Conservation (phyloP, 2,113 vertebrate genomes). For the Tachuris rubrigastra region DNA sequence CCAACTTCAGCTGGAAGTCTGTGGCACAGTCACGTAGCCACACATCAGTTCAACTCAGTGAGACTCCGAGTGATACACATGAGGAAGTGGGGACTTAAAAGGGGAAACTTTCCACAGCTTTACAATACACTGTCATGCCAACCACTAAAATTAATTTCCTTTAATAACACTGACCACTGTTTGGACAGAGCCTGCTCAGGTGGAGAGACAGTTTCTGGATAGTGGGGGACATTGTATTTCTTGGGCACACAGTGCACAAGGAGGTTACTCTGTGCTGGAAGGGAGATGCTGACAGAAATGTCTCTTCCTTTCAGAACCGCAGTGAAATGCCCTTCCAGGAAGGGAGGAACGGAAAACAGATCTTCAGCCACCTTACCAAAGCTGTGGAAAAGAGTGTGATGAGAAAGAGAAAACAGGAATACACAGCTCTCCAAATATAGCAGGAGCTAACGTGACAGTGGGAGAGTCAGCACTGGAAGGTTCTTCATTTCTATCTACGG, state of each 20-base stretch:
- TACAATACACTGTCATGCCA: background rate
- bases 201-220: background rate
- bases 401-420: slow-evolving; percentile 19
- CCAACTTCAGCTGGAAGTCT: background rate
- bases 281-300: slow-evolving; percentile 28
- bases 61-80: background rate
- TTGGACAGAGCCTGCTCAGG: background rate
- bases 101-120: background rate
- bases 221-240: background rate
- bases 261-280: background rate
- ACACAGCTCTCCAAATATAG: background rate
- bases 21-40: background rate
- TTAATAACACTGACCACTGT: background rate
- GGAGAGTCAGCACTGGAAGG: background rate
- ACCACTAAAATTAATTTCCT: background rate
- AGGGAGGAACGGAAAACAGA: slow-evolving; percentile 30
- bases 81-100: background rate
- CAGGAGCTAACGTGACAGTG: background rate
- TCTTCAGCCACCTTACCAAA: slow-evolving; percentile 9
- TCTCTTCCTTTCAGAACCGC: slow-evolving; percentile 21
- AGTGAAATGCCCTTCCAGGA: slow-evolving; percentile 34
- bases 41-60: background rate
- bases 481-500: background rate
- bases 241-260: background rate
- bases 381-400: slow-evolving; percentile 10